Conservation (phyloP, 2,797 vertebrate species). For the Okamejei kenojei region DNA sequence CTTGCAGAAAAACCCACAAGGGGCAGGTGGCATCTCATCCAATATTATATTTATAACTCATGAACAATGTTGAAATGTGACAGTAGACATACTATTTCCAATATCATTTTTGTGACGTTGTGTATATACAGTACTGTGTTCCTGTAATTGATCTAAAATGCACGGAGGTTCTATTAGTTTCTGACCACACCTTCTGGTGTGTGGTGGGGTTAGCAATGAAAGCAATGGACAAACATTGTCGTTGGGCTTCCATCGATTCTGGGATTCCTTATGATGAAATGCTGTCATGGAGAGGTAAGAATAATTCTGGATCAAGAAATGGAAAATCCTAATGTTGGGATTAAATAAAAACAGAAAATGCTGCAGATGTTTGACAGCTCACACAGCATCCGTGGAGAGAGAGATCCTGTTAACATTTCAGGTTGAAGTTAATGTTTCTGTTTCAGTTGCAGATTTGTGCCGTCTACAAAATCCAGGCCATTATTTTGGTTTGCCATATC, state of each 20-base stretch:
- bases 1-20: not conserved
- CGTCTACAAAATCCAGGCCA: too few relatives aligned
- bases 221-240: not conserved
- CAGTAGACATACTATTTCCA: not conserved
- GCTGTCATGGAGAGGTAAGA: not conserved
- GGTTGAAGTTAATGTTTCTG: too few relatives aligned
- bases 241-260: not conserved
- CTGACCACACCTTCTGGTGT: too few relatives aligned
- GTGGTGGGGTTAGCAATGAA: not conserved
- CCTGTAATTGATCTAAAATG: not conserved
- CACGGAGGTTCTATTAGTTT: not conserved
- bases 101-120: not conserved
- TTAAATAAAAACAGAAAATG: not conserved
- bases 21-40: not conserved
- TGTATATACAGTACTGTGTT: not conserved
- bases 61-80: not conserved
- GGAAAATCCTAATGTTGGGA: not conserved
- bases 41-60: not conserved
- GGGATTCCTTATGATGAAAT: not conserved
- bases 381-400: too few relatives aligned
- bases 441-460: too few relatives aligned
- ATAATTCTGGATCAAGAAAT: not conserved
- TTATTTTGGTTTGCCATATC: not conserved
- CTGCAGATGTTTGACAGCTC: too few relatives aligned
- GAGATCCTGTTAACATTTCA: too few relatives aligned